Evolutionary conservation across 1,140 invertebrate species (phyloP).

Genomic region (fruit fly (Drosophila melanogaster)): Release_6_plus_ISO1_MT NT_037436.4:19699001-19699500

Average conservation of each 20-base stretch:
- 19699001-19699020: slow-evolving; percentile 61
- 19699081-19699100: slow-evolving; percentile 70
- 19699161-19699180: slow-evolving; percentile 41
- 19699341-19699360: slow-evolving; percentile 3
- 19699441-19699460: background rate
- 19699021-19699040: slow-evolving; percentile 68
- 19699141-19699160: slow-evolving; percentile 28
- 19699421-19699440: slow-evolving; percentile 39
- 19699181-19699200: slow-evolving; percentile 33
- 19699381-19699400: slow-evolving; percentile 59
- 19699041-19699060: slow-evolving; percentile 13
- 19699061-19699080: slow-evolving; percentile 53
- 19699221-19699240: slow-evolving; percentile 35
- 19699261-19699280: slow-evolving; percentile 33
- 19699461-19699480: background rate
- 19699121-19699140: slow-evolving; percentile 31
- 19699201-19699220: slow-evolving; percentile 37
- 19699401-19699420: slow-evolving; percentile 5
- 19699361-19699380: slow-evolving; percentile 62
- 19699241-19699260: slow-evolving; percentile 4
- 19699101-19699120: slow-evolving; percentile 67
- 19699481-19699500: background rate
- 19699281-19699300: slow-evolving; percentile 27
- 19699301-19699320: slow-evolving; percentile 36
- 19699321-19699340: slow-evolving; percentile 23